Conservation (phyloP, 2,888 invertebrate genomes). For the Ennomos erosarius region DNA sequence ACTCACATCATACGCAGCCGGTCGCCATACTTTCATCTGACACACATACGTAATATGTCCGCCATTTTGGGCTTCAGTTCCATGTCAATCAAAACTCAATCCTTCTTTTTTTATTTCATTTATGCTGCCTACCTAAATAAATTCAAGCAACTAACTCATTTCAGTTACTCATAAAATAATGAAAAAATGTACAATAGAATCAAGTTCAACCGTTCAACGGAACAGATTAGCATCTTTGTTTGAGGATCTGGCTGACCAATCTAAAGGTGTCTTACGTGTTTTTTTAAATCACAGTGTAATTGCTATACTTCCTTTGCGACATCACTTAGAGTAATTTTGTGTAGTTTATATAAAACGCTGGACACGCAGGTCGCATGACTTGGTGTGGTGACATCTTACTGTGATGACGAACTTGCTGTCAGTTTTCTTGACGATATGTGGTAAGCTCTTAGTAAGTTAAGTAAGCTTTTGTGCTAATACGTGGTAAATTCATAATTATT, state of each 20-base stretch:
- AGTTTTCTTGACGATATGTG: constrained; percentile 57
- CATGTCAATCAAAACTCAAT: too few relatives aligned
- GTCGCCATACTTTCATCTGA: too few relatives aligned
- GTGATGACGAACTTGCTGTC: constrained; percentile 56
- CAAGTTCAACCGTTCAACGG: constrained; percentile 29
- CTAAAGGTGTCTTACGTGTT: constrained; percentile 42
- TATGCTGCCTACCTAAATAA: too few relatives aligned
- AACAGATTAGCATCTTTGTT: constrained; percentile 26
- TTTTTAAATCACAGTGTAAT: constrained; percentile 63
- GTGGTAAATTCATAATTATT: too few relatives aligned
- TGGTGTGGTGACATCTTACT: constrained; percentile 58
- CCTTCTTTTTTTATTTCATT: too few relatives aligned
- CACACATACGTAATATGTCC: too few relatives aligned
- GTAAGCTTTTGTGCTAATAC: too few relatives aligned
- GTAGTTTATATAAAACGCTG: constrained; percentile 75
- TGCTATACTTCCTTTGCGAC: constrained; percentile 72
- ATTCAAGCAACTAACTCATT: too few relatives aligned
- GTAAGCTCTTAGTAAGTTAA: constrained; percentile 45
- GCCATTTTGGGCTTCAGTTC: too few relatives aligned
- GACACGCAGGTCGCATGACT: constrained; percentile 57
- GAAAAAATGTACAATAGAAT: not conserved
- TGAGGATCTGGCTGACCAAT: constrained; percentile 31
- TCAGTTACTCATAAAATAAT: not conserved
- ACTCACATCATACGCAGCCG: too few relatives aligned
- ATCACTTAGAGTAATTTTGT: constrained; percentile 74